These are phyloP conservation scores for Harpalus rubripes DNA, from an alignment of 2,888 invertebrate species.

Conservation along the genomic window DNA sequence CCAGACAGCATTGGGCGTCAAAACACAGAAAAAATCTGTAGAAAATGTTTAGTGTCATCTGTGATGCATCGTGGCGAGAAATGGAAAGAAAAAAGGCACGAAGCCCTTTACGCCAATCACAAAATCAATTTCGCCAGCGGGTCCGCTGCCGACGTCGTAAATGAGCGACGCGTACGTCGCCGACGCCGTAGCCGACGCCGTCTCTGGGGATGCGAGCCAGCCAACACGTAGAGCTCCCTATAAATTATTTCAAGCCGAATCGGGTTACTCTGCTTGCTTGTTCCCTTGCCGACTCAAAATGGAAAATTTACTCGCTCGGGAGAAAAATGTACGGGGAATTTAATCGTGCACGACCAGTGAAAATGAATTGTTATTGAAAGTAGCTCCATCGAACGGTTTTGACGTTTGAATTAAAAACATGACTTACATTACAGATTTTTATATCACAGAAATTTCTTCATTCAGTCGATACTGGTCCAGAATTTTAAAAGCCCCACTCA, in stretches of 20 bases:
- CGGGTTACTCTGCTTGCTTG: conserved; percentile 49
- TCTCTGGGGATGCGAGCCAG: conserved; percentile 47
- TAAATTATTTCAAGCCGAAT: conserved; percentile 64
- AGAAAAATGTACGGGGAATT: conserved; percentile 55
- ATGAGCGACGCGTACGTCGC: conserved; percentile 36
- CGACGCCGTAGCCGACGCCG: conserved; percentile 12
- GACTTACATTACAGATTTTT: conserved; percentile 49
- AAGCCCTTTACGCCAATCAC: conserved; percentile 59
- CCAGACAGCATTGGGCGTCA: conserved; percentile 25
- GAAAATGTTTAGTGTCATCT: conserved; percentile 28
- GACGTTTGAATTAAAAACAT: conserved; percentile 49
- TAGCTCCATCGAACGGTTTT: conserved; percentile 35
- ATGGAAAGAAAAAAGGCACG: conserved; percentile 23
- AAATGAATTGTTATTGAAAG: conserved; percentile 57
- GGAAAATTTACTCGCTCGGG: conserved; percentile 55
- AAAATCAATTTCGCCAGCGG: conserved; percentile 61
- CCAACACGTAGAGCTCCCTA: conserved; percentile 52
- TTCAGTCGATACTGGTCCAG: background rate
- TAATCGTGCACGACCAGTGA: conserved; percentile 45
- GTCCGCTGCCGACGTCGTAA: conserved; percentile 36
- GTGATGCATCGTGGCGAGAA: conserved; percentile 33
- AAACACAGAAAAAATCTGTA: conserved; percentile 11
- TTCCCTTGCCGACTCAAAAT: conserved; percentile 44
- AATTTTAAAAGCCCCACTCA: conserved; percentile 5
- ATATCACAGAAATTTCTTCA: conserved; percentile 5